Percentiles rank a stretch among this genome's conserved stretches.
These are phyloP conservation scores for Xiphorhynchus erythropygius DNA, from an alignment of 2,797 vertebrate species.

Conservation along the genomic window DNA sequence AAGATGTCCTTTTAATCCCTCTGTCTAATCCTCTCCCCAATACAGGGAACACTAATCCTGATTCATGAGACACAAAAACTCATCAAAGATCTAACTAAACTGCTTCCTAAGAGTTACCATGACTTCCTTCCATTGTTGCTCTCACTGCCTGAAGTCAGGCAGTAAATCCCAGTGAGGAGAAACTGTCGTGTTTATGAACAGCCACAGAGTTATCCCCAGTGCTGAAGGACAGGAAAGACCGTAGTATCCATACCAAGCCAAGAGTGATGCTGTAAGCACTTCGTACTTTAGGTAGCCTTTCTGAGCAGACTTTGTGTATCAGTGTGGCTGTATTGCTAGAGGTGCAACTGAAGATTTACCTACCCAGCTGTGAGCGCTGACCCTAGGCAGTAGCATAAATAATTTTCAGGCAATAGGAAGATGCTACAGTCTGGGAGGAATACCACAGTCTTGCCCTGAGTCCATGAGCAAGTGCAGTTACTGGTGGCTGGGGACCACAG, in stretches of 20 bases:
- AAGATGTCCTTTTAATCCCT: conserved; percentile 72
- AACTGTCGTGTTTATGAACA: not conserved
- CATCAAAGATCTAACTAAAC: conserved; percentile 3
- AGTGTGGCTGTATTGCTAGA: not conserved
- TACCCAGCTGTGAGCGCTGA: not conserved
- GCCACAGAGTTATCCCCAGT: not conserved
- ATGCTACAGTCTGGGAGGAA: not conserved
- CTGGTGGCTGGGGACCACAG: not conserved
- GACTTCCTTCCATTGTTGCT: not conserved
- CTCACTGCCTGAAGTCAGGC: not conserved
- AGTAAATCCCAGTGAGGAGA: not conserved
- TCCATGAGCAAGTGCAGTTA: not conserved
- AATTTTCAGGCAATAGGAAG: not conserved
- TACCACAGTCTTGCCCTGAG: not conserved
- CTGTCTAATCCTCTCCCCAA: conserved; percentile 57
- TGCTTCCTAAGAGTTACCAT: not conserved
- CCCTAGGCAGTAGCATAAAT: not conserved
- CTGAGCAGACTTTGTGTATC: not conserved
- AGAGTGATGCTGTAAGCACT: not conserved
- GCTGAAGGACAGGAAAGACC: not conserved
- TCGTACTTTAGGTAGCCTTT: not conserved
- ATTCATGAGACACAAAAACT: conserved; percentile 33
- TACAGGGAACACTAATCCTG: conserved; percentile 49
- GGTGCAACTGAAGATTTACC: not conserved
- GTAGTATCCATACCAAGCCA: not conserved